These are phyloP conservation scores for Gadus chalcogrammus DNA, from an alignment of 2,113 vertebrate genomes.

Conservation along the genomic window DNA sequence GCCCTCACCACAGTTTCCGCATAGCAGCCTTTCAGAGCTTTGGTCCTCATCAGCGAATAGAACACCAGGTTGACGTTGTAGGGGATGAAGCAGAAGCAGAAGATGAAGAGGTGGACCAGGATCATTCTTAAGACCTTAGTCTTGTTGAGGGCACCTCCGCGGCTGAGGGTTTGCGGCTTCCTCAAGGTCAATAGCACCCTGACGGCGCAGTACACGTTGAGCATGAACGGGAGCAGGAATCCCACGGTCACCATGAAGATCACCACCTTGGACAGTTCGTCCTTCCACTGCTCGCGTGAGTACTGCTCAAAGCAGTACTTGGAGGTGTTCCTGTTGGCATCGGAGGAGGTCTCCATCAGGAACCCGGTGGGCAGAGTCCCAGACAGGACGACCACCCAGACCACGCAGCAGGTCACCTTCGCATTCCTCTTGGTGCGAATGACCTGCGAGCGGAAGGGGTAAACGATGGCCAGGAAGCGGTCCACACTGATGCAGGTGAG, in stretches of 20 bases:
- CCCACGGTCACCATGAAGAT: constrained; percentile 95
- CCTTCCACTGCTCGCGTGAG: constrained; percentile 84
- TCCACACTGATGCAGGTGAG: constrained; percentile 96
- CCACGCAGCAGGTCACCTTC: constrained; percentile 79
- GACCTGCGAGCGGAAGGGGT: constrained; percentile 85
- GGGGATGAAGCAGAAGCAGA: constrained; percentile 96
- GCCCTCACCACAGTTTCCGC: constrained; percentile 82
- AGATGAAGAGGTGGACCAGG: constrained; percentile 88
- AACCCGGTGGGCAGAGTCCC: constrained; percentile 86
- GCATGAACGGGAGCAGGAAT: constrained; percentile 87
- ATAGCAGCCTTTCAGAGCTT: constrained; percentile 78
- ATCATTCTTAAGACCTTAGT: constrained; percentile 92
- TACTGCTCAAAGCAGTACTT: constrained; percentile 94
- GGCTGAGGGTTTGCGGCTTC: constrained; percentile 79
- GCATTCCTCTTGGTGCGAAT: constrained; percentile 89
- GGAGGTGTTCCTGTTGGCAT: accelerated
- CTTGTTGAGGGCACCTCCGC: constrained; percentile 87
- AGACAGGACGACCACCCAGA: constrained; percentile 88
- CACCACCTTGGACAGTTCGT: constrained; percentile 88
- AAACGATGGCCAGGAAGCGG: constrained; percentile 91
- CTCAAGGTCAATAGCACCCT: constrained; percentile 86
- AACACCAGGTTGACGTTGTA: constrained; percentile 93
- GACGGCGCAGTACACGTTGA: constrained; percentile 90
- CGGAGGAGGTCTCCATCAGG: constrained; percentile 66
- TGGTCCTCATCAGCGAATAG: constrained; percentile 91